Conservation (phyloP, 2,113 vertebrate genomes). For the Pachyramphus minor region DNA sequence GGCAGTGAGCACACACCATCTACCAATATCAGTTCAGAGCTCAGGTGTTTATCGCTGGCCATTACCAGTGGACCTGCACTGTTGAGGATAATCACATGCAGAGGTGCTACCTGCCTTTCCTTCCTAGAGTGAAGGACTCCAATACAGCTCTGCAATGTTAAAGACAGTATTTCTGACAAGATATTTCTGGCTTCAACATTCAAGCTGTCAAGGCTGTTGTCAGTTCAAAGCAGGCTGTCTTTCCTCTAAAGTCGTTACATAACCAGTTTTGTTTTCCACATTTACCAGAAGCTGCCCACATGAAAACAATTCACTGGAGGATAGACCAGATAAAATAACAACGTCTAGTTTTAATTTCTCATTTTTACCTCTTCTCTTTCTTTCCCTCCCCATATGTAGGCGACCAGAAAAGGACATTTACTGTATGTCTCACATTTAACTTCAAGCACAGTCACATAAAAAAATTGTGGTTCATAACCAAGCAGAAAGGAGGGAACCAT, state of each 20-base stretch:
- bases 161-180: background rate
- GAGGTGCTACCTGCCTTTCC: background rate
- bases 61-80: background rate
- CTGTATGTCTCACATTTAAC: background rate
- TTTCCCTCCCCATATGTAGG: background rate
- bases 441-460: background rate
- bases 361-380: background rate
- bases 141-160: background rate
- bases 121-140: background rate
- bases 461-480: background rate
- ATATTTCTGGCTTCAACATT: slow-evolving; percentile 57
- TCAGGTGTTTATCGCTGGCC: background rate
- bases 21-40: background rate
- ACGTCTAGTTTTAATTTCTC: background rate
- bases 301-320: background rate
- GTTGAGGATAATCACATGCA: rapidly evolving
- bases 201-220: slow-evolving; percentile 51
- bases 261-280: slow-evolving; percentile 46
- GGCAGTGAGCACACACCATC: background rate
- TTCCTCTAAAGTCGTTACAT: slow-evolving; percentile 39
- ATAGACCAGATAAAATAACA: background rate
- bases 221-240: slow-evolving; percentile 42
- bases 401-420: background rate
- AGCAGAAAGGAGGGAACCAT: background rate
- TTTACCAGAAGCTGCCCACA: background rate